A percentile compares a stretch with the other conserved stretches of the same genome.
phyloP scores from a whole-genome alignment of 2,888 invertebrate genomes.

The Philereme transversata region DNA sequence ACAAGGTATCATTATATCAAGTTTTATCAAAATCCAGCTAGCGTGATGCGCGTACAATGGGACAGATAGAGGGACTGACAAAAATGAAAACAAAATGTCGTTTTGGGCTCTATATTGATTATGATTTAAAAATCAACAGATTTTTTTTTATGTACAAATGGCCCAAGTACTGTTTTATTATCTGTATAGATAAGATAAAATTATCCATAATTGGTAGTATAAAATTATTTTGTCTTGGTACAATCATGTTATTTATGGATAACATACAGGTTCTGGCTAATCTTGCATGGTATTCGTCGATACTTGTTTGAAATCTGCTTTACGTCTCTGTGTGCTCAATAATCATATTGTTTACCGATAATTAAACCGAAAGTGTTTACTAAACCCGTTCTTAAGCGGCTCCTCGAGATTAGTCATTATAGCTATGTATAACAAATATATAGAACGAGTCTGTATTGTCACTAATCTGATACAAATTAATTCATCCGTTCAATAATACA shows the following conservation, averaged over 20 bases:
- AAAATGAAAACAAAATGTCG: no score
- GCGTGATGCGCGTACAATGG: no score
- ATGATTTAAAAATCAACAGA: no score
- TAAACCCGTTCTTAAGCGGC: slow-evolving; percentile 21
- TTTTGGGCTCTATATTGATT: no score
- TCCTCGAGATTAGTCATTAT: slow-evolving; percentile 23
- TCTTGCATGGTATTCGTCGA: neutral
- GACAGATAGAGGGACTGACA: no score
- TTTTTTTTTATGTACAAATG: no score
- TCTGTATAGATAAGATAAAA: no score
- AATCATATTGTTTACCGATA: slow-evolving; percentile 23
- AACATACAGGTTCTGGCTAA: neutral
- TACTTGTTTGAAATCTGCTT: slow-evolving; percentile 2
- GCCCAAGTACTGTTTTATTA: no score
- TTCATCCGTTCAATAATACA: slow-evolving; percentile 35
- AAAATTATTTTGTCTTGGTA: no score
- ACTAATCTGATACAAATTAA: slow-evolving; percentile 38
- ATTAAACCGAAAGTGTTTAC: slow-evolving; percentile 26
- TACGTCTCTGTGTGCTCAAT: slow-evolving; percentile 7
- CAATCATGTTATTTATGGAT: neutral
- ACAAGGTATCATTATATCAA: no score
- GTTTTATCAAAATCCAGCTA: no score
- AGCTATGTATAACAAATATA: slow-evolving; percentile 12
- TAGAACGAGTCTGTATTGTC: slow-evolving; percentile 18
- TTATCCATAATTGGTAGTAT: no score